Evolutionary conservation across 2,888 invertebrate species (phyloP).

Genomic region (Rhabditoides inermis): DNA sequence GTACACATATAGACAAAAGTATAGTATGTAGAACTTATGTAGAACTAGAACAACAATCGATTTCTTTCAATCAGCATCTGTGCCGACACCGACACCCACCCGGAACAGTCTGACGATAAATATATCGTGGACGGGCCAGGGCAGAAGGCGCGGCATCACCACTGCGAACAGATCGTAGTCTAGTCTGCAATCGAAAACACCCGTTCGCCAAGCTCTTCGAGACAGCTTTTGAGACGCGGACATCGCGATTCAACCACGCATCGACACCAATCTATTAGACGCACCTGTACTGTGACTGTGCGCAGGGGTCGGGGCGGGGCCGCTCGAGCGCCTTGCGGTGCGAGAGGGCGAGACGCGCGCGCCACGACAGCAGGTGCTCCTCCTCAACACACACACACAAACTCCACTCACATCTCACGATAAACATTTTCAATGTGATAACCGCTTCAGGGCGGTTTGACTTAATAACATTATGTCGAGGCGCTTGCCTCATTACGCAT

Average conservation of each 20-base stretch:
- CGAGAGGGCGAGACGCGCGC: constrained; percentile 27
- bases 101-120: constrained; percentile 80
- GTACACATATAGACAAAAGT: too few species aligned
- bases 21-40: too few species aligned
- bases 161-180: constrained; percentile 83
- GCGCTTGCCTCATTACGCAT: too few species aligned
- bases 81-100: constrained; percentile 63
- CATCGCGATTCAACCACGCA: constrained; percentile 32
- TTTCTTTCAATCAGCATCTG: too few species aligned
- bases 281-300: constrained; percentile 58
- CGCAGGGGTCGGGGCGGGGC: constrained; percentile 40
- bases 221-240: not conserved
- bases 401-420: too few species aligned
- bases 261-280: not conserved
- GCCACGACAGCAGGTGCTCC: constrained; percentile 62
- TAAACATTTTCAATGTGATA: too few species aligned
- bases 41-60: too few species aligned
- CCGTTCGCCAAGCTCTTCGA: too few species aligned
- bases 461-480: too few species aligned
- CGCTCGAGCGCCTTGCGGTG: constrained; percentile 29
- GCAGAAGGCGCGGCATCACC: constrained; percentile 75
- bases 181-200: too few species aligned
- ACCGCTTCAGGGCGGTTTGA: too few species aligned
- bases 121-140: constrained; percentile 76
- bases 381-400: too few species aligned